Evolutionary conservation across 2,888 invertebrate genomes (phyloP).

Genomic region (Tryphoninae sp.): DNA sequence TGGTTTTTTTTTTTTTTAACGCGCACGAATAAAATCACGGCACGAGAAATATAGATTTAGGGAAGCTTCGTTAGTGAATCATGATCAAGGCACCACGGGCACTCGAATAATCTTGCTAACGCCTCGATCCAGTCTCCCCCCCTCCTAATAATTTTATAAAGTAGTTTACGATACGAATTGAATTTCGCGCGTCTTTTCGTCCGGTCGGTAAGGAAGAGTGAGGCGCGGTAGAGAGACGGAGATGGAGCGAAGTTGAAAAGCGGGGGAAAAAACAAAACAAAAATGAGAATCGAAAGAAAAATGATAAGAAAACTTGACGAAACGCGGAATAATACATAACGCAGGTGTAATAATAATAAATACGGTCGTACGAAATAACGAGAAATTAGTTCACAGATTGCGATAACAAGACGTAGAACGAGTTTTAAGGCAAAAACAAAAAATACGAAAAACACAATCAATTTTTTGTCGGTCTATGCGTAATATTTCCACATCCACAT

Average conservation of each 20-base stretch:
- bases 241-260: neutral
- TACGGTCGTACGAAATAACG: slow-evolving; percentile 45
- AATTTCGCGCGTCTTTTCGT: slow-evolving; percentile 35
- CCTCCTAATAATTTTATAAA: slow-evolving; percentile 50
- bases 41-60: neutral
- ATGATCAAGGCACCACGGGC: slow-evolving; percentile 54
- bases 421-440: slow-evolving; percentile 27
- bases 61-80: slow-evolving; percentile 46
- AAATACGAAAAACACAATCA: slow-evolving; percentile 27
- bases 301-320: slow-evolving; percentile 1
- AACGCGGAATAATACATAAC: slow-evolving; percentile 12
- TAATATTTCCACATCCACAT: no score
- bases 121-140: neutral
- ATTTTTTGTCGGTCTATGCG: slow-evolving; percentile 32
- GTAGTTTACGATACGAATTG: slow-evolving; percentile 26
- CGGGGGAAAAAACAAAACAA: slow-evolving; percentile 9
- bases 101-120: slow-evolving; percentile 56
- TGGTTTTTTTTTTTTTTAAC: neutral
- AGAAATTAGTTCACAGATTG: slow-evolving; percentile 32
- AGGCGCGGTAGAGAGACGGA: neutral
- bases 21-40: slow-evolving; percentile 24
- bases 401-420: slow-evolving; percentile 43
- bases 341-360: slow-evolving; percentile 12
- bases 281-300: slow-evolving; percentile 8
- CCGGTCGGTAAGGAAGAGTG: neutral